Evolutionary conservation across 1,140 invertebrate species (phyloP), one percentile per base, ranked within the genome.

Genomic region (Kradibia gibbosae): DNA sequence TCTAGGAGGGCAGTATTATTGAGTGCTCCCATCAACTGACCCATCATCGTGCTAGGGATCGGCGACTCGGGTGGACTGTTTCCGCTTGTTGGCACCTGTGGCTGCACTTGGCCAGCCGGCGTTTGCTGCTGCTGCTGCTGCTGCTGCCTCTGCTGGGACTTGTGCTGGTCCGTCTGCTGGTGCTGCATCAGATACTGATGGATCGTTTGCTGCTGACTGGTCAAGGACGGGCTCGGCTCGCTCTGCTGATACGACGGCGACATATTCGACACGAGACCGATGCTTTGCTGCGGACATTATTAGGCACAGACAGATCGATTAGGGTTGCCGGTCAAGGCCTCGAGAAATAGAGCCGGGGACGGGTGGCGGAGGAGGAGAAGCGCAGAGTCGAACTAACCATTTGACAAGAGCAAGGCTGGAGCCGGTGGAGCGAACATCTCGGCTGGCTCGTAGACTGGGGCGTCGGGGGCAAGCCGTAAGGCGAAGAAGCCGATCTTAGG

Each of bases 11-110:
- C 92, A 28, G 93, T 92, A 85, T 94, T 95, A 85, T 95, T 95
- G 1, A 96, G 92, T 1, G 95, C 95, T 17, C 95, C 95, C 94
- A 97, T 96, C 65, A 96, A 93, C 88, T 97, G 96, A 0, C 95
- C 95, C 95, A 97, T 96, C 91, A 97, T 95, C 28, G 96, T 96
- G 84, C 95, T 95, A 0, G 92, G 91, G 39, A 86, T 88, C 31
- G 90, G 88, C 65, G 89, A 91, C 45, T 88, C 87, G n/a, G 88
- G 88, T 57, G 88, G 87, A 79, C 88, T 91, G 34, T 86, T 84
- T n/a, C 85, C 88, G 0, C 80, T 85, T n/a, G n/a, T n/a, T n/a
- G 85, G 81, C 15, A 84, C 86, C 0, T 86, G 85, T 67, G 89
- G 85, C 75, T 88, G 86, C 45, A 87, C 82, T 82, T 88, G 85